Base-by-base conservation (phyloP, 2,888 invertebrate genomes). In the Phengaris alcon region DNA sequence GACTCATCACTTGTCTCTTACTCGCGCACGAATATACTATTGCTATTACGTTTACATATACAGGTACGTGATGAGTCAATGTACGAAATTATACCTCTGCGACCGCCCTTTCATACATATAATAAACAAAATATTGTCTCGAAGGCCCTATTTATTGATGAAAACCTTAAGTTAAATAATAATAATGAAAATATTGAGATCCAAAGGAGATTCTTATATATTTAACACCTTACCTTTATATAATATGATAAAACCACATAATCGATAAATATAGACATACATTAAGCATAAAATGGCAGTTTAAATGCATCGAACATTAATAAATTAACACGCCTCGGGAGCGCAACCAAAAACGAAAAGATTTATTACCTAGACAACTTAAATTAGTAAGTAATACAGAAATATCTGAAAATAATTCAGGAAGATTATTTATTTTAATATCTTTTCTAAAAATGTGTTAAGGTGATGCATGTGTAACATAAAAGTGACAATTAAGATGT, bases 401-500 rank as follows among this genome's bases (percentile, higher is more conserved):
- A 77, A 78, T 57, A 75, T 76, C 78, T 75, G 75, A 77, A 79
- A 79, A 82, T 81, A 82, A 81, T 78, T 80, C 79, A 77, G 68
- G 59, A 77, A 82, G 80, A 81, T 81, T 81, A 3, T 1, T 35
- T 3, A 35, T 35, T 35, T 35, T 83, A 82, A 81, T 80, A 79
- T 77, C 78, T 78, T 75, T 77, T 78, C 77, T 76, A 73, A 84
- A 86, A 84, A 84, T 86, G 85, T 85, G 82, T 82, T 78, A 82
- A 80, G 81, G 77, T 79, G 81, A 87, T 82, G 82, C 82, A 81
- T 82, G 83, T 81, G 82, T 82, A 81, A 85, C 87, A 86, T 88
- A 85, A 86, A 85, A 85, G 83, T 89, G 93, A 91, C 92, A 85
- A 86, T 91, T 86, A 91, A 89, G 87, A 81, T 83, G 82, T 86